These are phyloP conservation scores for Eudasyphora cyanicolor DNA, from an alignment of 2,888 invertebrate genomes.

Conservation along the genomic window DNA sequence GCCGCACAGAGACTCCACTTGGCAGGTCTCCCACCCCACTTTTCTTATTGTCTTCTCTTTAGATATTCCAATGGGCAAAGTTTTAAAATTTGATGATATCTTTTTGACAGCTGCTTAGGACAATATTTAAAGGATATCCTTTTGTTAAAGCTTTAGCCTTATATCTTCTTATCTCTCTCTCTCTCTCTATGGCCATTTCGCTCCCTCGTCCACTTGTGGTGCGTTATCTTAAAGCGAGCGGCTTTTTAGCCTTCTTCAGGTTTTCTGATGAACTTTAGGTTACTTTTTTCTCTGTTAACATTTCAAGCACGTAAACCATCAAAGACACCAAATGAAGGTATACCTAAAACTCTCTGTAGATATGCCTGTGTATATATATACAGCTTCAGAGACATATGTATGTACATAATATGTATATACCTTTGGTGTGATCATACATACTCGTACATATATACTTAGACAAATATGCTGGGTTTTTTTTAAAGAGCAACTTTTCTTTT, in stretches of 20 bases:
- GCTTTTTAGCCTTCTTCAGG: neutral
- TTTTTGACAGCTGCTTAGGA: neutral
- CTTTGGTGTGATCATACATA: neutral
- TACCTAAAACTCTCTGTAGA: slow-evolving; percentile 32
- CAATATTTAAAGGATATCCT: slow-evolving; percentile 2
- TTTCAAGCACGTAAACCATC: slow-evolving; percentile 75
- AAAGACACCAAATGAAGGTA: slow-evolving; percentile 71
- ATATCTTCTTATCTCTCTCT: neutral
- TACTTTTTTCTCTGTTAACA: slow-evolving; percentile 61
- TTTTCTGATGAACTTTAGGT: slow-evolving; percentile 21
- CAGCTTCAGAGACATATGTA: neutral
- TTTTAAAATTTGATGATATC: neutral
- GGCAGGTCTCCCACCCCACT: no score
- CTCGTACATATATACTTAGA: neutral
- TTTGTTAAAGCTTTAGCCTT: neutral
- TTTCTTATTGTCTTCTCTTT: neutral
- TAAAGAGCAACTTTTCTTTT: neutral
- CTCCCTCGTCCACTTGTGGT: neutral
- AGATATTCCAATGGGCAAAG: neutral
- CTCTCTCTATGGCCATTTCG: no score
- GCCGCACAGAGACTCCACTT: neutral
- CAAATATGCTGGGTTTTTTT: neutral
- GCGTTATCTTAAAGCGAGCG: neutral
- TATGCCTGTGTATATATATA: slow-evolving; percentile 1
- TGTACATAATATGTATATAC: neutral